Evolutionary conservation across 1,140 invertebrate species (phyloP), one percentile per base, ranked within the genome.

Genomic region (Drosophila ficusphila): DNA sequence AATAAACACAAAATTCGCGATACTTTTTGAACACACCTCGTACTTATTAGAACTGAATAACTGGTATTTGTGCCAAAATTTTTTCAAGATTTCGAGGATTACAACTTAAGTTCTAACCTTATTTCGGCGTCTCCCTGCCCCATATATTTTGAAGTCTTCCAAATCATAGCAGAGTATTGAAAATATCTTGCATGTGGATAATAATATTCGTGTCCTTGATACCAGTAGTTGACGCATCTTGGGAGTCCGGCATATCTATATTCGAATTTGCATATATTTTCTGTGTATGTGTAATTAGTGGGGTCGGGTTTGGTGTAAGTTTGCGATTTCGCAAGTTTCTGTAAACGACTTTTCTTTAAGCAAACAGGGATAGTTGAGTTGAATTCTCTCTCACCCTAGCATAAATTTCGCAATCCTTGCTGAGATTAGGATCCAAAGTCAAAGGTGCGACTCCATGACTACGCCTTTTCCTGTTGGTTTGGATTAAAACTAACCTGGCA

Each of bases 111-210:
- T n/a, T n/a, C n/a, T n/a, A n/a, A n/a, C 48, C 7, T 16, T 16
- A 52, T 8, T n/a, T 16, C 25, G 5, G 49, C 34, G 3, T 52
- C 49, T 11, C 49, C 49, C 5, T 52, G 41, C 0, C 33, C 49
- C 49, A 52, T 25, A n/a, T 2, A 5, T 5, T 2, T 1, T 0
- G 49, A 52, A 4, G 33, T 23, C 9, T 34, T 11, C 33, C 49
- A 52, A 18, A 52, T 52, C 49, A 52, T 25, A 2, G 49, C 34
- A 16, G 49, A n/a, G n/a, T n/a, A n/a, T n/a, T n/a, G n/a, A n/a
- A n/a, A n/a, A n/a, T n/a, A n/a, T 16, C 4, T n/a, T 0, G 6
- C 0, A n/a, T 52, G 19, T 23, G 18, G 0, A 1, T n/a, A 4
- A 8, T 52, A 12, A 3, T 16, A 16, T 4, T 38, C 11, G 2